A percentile compares a stretch with the other conserved stretches of the same genome.
Conservation (phyloP, 2,113 vertebrate species). For the Anseranas semipalmata region DNA sequence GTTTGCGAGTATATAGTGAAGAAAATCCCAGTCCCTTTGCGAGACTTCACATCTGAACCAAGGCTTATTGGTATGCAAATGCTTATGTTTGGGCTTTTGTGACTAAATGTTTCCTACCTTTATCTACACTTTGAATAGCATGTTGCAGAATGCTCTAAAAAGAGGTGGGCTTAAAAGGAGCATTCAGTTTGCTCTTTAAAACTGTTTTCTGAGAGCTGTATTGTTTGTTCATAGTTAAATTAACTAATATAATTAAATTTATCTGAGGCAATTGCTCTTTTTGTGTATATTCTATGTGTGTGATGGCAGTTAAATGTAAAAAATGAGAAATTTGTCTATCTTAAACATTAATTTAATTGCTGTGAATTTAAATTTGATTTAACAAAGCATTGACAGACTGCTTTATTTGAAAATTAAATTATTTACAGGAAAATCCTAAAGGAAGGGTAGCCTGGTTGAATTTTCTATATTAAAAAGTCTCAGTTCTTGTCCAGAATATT, state of each 20-base stretch:
- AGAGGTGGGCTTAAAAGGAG: not conserved
- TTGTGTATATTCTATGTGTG: not conserved
- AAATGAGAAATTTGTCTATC: not conserved
- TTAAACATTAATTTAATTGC: not conserved
- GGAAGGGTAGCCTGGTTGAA: not conserved
- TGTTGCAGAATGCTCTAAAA: not conserved
- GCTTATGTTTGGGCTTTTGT: not conserved
- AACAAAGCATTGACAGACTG: not conserved
- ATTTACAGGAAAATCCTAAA: not conserved
- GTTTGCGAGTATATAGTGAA: slow-evolving; percentile 99
- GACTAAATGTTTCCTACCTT: not conserved
- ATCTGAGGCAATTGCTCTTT: not conserved
- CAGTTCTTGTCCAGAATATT: not conserved
- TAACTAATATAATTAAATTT: not conserved
- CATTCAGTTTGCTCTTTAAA: not conserved
- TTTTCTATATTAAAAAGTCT: not conserved
- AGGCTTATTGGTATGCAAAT: slow-evolving; percentile 90
- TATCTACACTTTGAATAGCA: not conserved
- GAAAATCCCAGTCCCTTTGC: slow-evolving; percentile 94
- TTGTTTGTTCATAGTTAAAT: not conserved
- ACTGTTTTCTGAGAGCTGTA: not conserved
- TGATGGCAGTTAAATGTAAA: not conserved
- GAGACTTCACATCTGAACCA: slow-evolving; percentile 97
- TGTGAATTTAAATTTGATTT: not conserved
- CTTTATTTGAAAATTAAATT: not conserved